Base-by-base conservation (phyloP, 2,113 vertebrate species). In the Catagonus wagneri region DNA sequence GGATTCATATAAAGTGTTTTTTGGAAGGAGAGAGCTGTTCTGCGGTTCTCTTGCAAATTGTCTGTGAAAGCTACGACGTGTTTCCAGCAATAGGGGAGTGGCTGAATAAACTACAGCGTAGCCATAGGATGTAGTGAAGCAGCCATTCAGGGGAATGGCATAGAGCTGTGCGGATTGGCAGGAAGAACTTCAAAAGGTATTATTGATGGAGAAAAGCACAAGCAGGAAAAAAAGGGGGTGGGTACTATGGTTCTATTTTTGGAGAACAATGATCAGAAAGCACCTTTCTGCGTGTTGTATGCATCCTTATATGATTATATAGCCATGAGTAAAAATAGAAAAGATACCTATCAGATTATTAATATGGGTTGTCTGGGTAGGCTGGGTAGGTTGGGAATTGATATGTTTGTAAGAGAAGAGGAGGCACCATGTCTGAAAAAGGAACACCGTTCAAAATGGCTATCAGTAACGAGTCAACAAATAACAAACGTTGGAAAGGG, bases 231-330 rank as follows among this genome's bases (percentile, higher is more conserved):
- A 72, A 93, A 61, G 74, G 36, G 44, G 44, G 44, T 4, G 4
- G 44, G n/a, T 66, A 54, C 22, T n/a, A 4, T 75, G 54, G 29
- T 14, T 27, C 14, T 69, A 20, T 39, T 96, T 80, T 84, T 84
- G 56, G 22, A 36, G 84, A 96, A 56, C 61, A 80, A 36, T 79
- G 36, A 83, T 85, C 54, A 39, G 65, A 85, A 81, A 76, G 44
- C 39, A 19, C 61, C 20, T 22, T 4, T n/a, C 25, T 81, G 29
- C 75, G n/a, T 72, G 25, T 85, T 20, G 23, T 15, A 2, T 61
- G 36, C 4, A 3, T 79, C 44, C 60, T 32, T 71, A 27, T n/a
- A 16, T 14, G 50, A 76, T 60, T 94, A 10, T 54, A 39, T 1
- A 61, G 61, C 36, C 15, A 8, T 65, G 16, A 20, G 58, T 36